These are phyloP conservation scores for Platyscapa corneri DNA, from an alignment of 1,140 invertebrate species.

Conservation along the genomic window DNA sequence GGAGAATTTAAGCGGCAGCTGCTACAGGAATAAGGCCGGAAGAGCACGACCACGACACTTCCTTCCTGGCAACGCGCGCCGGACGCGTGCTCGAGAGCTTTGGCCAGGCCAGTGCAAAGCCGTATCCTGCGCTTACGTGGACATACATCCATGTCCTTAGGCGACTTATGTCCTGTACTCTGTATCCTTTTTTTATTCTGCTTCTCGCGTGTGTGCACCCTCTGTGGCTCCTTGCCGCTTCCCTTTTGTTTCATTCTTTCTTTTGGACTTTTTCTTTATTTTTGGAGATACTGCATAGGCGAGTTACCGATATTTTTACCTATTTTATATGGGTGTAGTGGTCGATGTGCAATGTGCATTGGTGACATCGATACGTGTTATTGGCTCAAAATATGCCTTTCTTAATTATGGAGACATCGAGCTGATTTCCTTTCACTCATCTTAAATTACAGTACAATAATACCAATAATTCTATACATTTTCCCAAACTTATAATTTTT, in stretches of 20 bases:
- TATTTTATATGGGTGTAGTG: background rate
- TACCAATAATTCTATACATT: background rate
- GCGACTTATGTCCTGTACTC: background rate
- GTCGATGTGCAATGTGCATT: background rate
- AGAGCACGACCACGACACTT: slow-evolving; percentile 73
- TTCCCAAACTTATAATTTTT: background rate
- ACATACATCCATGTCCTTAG: background rate
- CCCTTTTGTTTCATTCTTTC: background rate
- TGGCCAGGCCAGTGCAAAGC: background rate
- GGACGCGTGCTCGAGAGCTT: slow-evolving; percentile 37
- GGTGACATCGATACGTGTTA: background rate
- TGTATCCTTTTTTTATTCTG: background rate
- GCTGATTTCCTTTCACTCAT: background rate
- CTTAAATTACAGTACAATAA: background rate
- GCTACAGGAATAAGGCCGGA: slow-evolving; percentile 61
- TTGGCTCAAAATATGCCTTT: background rate
- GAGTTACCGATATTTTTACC: background rate
- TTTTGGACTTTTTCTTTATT: background rate
- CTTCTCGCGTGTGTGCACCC: background rate
- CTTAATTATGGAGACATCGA: background rate
- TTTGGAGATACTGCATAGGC: too few species aligned
- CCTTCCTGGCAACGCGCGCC: slow-evolving; percentile 64
- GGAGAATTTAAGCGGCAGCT: slow-evolving; percentile 60
- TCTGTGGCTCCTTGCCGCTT: background rate
- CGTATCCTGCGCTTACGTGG: slow-evolving; percentile 6